Conservation (phyloP, 2,888 invertebrate genomes). For the Pegoplata infirma region DNA sequence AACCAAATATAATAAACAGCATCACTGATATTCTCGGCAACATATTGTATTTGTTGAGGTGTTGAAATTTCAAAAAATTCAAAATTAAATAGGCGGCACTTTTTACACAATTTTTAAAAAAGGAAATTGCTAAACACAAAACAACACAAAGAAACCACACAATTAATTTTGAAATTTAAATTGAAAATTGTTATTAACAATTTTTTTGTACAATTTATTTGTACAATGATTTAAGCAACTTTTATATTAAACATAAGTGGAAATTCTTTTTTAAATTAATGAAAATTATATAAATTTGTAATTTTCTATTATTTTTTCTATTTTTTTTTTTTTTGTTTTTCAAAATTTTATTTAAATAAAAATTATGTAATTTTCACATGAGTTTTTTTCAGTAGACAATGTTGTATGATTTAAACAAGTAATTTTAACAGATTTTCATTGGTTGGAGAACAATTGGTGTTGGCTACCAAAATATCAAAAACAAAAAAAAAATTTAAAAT, state of each 20-base stretch:
- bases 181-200: too few species aligned
- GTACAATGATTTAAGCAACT: too few species aligned
- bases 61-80: neutral
- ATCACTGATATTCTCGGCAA: slow-evolving; percentile 74
- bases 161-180: neutral
- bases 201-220: too few species aligned
- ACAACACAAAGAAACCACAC: too few species aligned
- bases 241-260: neutral
- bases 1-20: slow-evolving; percentile 76
- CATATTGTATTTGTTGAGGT: slow-evolving; percentile 69
- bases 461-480: neutral
- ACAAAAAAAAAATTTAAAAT: neutral
- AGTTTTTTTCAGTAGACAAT: neutral
- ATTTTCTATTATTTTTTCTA: neutral
- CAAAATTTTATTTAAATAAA: neutral
- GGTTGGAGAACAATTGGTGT: neutral
- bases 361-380: neutral
- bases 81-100: neutral
- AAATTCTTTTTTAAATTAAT: neutral
- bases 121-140: neutral
- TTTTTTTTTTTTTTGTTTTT: neutral
- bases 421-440: slow-evolving; percentile 40
- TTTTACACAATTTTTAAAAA: neutral
- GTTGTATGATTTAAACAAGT: slow-evolving; percentile 32
- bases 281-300: neutral